Evolutionary conservation across 2,888 invertebrate genomes (phyloP).

Genomic region (Eristalis arbustorum): DNA sequence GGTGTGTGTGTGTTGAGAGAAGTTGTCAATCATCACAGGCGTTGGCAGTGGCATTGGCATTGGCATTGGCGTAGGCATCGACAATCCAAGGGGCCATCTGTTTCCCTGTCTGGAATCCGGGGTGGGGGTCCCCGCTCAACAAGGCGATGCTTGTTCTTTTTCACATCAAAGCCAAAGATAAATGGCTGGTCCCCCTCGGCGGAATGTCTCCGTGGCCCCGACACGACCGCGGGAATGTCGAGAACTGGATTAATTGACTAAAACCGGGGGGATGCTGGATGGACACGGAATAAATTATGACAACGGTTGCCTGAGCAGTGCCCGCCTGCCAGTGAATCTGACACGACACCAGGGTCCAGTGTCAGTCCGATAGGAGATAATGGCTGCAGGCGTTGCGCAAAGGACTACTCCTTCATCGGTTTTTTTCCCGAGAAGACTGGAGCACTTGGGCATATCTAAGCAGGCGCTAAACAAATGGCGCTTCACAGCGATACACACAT

Average conservation of each 20-base stretch:
- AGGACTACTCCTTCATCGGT: neutral
- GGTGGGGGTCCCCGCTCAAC: constrained; percentile 11
- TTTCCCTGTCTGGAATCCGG: no score
- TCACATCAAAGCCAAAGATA: constrained; percentile 18
- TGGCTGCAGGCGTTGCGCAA: neutral
- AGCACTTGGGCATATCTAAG: neutral
- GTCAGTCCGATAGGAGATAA: neutral
- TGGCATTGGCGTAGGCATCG: neutral
- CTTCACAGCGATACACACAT: constrained; percentile 16
- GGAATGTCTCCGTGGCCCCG: neutral
- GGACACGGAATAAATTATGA: neutral
- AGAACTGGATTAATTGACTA: constrained; percentile 50
- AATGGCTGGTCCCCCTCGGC: neutral
- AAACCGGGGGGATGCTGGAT: neutral
- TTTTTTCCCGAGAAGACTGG: neutral
- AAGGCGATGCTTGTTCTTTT: constrained; percentile 11
- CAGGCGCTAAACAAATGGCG: constrained; percentile 62
- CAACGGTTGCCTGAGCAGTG: neutral
- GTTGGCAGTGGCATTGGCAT: neutral
- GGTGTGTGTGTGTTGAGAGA: neutral
- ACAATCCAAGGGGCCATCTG: constrained; percentile 34
- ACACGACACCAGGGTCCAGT: neutral
- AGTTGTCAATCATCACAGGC: constrained; percentile 41
- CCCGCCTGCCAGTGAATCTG: neutral
- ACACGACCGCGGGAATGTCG: constrained; percentile 4